Evolutionary conservation across 53 echinoderm and acorn worm species (phyloP), one percentile per base, ranked within the genome.

Genomic region (Arbacia lixula): DNA sequence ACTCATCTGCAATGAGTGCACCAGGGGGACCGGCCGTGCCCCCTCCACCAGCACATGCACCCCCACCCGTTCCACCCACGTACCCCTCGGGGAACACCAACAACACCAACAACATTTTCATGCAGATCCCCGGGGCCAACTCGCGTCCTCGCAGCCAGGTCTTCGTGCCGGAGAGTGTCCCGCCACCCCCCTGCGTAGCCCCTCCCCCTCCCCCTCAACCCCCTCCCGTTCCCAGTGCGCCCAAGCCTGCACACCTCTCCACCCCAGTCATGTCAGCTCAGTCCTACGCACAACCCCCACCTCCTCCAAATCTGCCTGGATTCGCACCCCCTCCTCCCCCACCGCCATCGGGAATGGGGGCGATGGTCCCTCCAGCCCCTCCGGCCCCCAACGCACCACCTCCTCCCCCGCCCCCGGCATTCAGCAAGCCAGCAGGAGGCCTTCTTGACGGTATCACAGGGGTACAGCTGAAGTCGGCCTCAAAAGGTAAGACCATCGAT

Each of bases 401-500:
- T 14, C 91, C 91, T 55, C 88, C 86, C 49, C 86, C 92, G 10
- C 72, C 85, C 9, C 72, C 61, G 19, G 71, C 71, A 73, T 64
- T 64, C 29, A 64, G 20, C 8, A 64, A 46, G 46, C 50, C 82
- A 21, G 63, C 84, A 62, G 85, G 85, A 33, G 86, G 88, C 27
- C 52, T 90, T 3, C 46, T 90, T 14, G 85, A 88, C 88, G 93
- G 88, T 2, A 61, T 93, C 57, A 80, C 41, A 37, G 77, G 87
- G n/a, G 83, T 87, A 62, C 80, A 93, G 57, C 76, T 93, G 52
- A 82, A 84, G n/a, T 62, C 87, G 38, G 87, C 72, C 12, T 71
- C 82, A 73, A 61, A 68, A 22, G 82, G 82, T 81, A 2, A 81
- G 64, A 16, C 53, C 26, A 52, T 53, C 34, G 20, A 34, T n/a